These are phyloP conservation scores for Agraylea sexmaculata DNA, from an alignment of 1,140 invertebrate genomes.

Conservation along the genomic window DNA sequence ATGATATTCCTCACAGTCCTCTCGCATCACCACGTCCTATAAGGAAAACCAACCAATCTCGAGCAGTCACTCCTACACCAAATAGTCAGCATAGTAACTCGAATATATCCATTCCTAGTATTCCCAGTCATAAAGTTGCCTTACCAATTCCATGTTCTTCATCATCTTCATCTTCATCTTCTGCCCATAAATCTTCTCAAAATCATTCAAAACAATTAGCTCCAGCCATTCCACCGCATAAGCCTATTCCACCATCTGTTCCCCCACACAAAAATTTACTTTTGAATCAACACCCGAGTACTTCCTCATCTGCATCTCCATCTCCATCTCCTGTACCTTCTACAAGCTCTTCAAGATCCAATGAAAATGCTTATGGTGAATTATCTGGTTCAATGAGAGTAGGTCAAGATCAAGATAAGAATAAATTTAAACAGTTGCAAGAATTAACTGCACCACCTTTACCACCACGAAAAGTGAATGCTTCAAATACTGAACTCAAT, in stretches of 20 bases:
- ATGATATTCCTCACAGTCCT: slow-evolving; percentile 26
- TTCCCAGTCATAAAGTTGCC: slow-evolving; percentile 12
- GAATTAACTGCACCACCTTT: slow-evolving; percentile 35
- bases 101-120: slow-evolving; percentile 1
- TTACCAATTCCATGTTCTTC: no score
- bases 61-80: slow-evolving; percentile 18
- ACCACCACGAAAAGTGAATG: slow-evolving; percentile 34
- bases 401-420: slow-evolving; percentile 7
- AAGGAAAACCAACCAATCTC: slow-evolving; percentile 19
- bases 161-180: no score
- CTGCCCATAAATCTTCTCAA: slow-evolving; percentile 7
- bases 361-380: slow-evolving; percentile 31
- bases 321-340: slow-evolving; percentile 12
- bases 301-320: slow-evolving; percentile 10
- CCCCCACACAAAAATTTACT: slow-evolving; percentile 10
- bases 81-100: slow-evolving; percentile 6
- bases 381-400: slow-evolving; percentile 9
- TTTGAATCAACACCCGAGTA: slow-evolving; percentile 5
- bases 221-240: slow-evolving; percentile 12
- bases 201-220: neutral
- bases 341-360: slow-evolving; percentile 15
- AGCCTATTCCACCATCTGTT: slow-evolving; percentile 3
- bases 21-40: slow-evolving; percentile 30
- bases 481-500: slow-evolving; percentile 23
- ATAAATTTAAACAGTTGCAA: slow-evolving; percentile 21